Evolutionary conservation across 2,888 invertebrate species (phyloP), one percentile per base, ranked within the genome.

Genomic region (Noctua janthe): DNA sequence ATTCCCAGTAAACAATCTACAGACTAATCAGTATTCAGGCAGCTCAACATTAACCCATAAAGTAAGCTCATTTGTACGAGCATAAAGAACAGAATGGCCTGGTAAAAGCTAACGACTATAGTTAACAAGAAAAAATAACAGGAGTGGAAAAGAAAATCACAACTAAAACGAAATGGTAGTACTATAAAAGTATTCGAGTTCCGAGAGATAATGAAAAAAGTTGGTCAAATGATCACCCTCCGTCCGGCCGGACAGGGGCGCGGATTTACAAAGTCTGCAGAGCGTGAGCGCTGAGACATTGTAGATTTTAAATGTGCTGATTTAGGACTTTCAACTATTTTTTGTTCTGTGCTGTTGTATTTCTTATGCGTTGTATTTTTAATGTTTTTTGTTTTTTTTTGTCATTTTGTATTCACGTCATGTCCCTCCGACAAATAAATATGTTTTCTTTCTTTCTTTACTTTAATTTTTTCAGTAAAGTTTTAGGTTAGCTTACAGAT

Each of bases 131-230:
- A 88, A 91, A 89, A 90, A 92, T 90, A 91, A 91, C 91, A 90
- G 86, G 82, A 89, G 51, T 66, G 15, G 85, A 81, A 89, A 92
- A 91, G 92, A 92, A 92, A 94, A 94, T 94, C 92, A 94, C 93
- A 94, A 94, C 94, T 94, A 94, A 94, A 95, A 94, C 93, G 93
- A 94, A 95, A 94, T 93, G 94, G 94, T 92, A 94, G 92, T 93
- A 92, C 93, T 94, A 93, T 94, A 94, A 94, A 94, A 94, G 95
- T 94, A 94, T 95, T 94, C 94, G 90, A 94, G 94, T 94, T 93
- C 88, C 84, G 84, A 84, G 92, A 94, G 95, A 95, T 96, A 96
- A 96, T 96, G 95, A 96, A 96, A 96, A 96, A 96, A 96, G 95
- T 96, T 96, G 93, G 92, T 94, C 93, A 94, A 95, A 95, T 95